phyloP scores from a whole-genome alignment of 2,888 invertebrate genomes.

The Peribatodes rhomboidaria region DNA sequence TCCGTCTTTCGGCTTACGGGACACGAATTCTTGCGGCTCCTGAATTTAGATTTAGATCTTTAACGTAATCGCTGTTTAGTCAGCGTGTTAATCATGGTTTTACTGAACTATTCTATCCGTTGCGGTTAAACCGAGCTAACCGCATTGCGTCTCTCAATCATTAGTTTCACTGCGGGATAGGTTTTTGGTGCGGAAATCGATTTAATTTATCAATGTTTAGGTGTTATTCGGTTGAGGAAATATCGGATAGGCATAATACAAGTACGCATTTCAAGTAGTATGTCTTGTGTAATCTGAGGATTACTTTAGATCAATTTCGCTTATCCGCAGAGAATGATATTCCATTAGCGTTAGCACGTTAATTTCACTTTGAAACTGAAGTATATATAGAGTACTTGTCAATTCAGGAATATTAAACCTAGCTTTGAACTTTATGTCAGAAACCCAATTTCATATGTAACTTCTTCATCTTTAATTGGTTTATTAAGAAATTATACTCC shows the following conservation, averaged over 20 bases:
- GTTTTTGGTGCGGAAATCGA: slow-evolving; percentile 3
- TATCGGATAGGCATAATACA: slow-evolving; percentile 5
- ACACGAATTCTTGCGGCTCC: slow-evolving; percentile 66
- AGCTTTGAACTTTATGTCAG: slow-evolving; percentile 3
- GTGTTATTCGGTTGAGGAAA: slow-evolving; percentile 10
- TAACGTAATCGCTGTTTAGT: slow-evolving; percentile 69
- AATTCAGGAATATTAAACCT: slow-evolving; percentile 2
- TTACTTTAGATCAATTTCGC: slow-evolving; percentile 25
- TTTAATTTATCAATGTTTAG: neutral
- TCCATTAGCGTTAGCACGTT: slow-evolving; percentile 9
- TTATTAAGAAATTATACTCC: neutral
- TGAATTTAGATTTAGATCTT: slow-evolving; percentile 79
- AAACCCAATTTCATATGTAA: neutral
- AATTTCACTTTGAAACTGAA: slow-evolving; percentile 25
- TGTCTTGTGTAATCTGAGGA: slow-evolving; percentile 25
- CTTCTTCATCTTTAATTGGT: neutral
- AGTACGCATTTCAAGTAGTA: slow-evolving; percentile 4
- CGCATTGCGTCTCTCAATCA: slow-evolving; percentile 11
- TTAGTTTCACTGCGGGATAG: slow-evolving; percentile 2
- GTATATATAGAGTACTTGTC: slow-evolving; percentile 1
- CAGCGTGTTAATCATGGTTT: slow-evolving; percentile 61
- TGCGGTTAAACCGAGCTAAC: neutral
- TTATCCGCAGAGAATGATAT: slow-evolving; percentile 26
- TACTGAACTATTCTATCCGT: slow-evolving; percentile 41
- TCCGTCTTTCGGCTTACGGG: slow-evolving; percentile 76